Evolutionary conservation across 2,888 invertebrate species (phyloP).

Genomic region (Azorinus chamasolen): DNA sequence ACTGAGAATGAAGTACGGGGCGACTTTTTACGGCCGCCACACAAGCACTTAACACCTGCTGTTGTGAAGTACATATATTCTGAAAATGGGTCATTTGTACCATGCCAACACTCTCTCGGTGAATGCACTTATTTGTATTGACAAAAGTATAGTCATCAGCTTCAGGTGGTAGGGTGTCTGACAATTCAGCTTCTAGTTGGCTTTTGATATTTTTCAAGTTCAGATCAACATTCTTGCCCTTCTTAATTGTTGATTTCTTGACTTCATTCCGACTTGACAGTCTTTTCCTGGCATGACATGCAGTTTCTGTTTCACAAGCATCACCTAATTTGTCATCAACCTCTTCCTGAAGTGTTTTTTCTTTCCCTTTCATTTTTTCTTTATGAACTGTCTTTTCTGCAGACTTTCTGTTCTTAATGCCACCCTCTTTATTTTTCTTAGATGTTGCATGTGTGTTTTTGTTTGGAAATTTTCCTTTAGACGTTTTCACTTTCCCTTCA

Average conservation of each 20-base stretch:
- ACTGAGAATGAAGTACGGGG: too few relatives aligned
- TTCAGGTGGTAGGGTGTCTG: slow-evolving; percentile 1
- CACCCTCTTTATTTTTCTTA: slow-evolving; percentile 4
- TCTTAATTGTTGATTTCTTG: neutral
- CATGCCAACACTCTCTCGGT: too few relatives aligned
- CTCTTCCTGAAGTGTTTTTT: too few relatives aligned
- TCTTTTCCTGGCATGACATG: neutral
- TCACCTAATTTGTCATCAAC: too few relatives aligned
- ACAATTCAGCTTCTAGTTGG: slow-evolving; percentile 1
- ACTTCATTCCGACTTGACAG: neutral
- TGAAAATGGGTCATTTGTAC: too few relatives aligned
- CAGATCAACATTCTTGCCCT: too few relatives aligned
- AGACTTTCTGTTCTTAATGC: slow-evolving; percentile 4
- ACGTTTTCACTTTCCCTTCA: slow-evolving; percentile 10
- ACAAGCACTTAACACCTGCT: too few relatives aligned
- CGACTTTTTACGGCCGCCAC: too few relatives aligned
- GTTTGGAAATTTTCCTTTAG: neutral
- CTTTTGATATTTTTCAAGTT: slow-evolving; percentile 7
- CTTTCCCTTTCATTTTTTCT: slow-evolving; percentile 13
- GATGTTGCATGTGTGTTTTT: neutral
- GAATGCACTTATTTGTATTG: too few relatives aligned
- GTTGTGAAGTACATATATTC: too few relatives aligned
- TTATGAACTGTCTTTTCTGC: too few relatives aligned
- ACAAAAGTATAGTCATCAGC: too few relatives aligned
- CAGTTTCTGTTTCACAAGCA: neutral